These are phyloP conservation scores for Syrrhaptes paradoxus DNA, from an alignment of 2,113 vertebrate genomes.

Conservation along the genomic window DNA sequence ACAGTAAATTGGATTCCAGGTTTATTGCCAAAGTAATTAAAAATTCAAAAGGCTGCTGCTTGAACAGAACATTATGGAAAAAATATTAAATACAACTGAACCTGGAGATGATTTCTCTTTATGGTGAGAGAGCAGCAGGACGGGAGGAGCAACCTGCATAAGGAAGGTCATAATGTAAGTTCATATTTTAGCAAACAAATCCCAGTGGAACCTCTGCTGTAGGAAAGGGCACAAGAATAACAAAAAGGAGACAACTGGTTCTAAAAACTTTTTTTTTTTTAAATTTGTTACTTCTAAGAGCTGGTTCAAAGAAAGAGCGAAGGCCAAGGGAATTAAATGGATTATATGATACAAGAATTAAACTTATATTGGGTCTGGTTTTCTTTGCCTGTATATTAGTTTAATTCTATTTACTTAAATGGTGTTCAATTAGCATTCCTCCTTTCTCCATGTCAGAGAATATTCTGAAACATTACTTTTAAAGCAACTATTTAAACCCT, in stretches of 20 bases:
- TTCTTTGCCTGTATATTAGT: neutral
- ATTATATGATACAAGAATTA: neutral
- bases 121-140: neutral
- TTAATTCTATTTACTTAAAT: neutral
- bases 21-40: conserved; percentile 51
- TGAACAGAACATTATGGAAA: conserved; percentile 21
- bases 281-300: neutral
- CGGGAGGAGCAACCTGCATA: neutral
- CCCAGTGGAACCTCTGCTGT: neutral
- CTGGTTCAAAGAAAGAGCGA: neutral
- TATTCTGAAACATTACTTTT: neutral
- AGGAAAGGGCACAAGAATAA: neutral
- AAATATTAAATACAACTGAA: neutral
- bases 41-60: conserved; percentile 42
- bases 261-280: neutral
- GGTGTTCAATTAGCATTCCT: neutral
- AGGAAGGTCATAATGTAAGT: neutral
- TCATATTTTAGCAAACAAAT: neutral
- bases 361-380: neutral
- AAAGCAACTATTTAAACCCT: neutral
- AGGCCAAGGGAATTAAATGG: neutral
- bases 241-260: neutral
- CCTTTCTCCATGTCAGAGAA: neutral
- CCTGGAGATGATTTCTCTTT: neutral
- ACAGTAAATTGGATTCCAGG: conserved; percentile 23